Conservation (phyloP, 2,797 vertebrate species). For the Micrastur ruficollis region DNA sequence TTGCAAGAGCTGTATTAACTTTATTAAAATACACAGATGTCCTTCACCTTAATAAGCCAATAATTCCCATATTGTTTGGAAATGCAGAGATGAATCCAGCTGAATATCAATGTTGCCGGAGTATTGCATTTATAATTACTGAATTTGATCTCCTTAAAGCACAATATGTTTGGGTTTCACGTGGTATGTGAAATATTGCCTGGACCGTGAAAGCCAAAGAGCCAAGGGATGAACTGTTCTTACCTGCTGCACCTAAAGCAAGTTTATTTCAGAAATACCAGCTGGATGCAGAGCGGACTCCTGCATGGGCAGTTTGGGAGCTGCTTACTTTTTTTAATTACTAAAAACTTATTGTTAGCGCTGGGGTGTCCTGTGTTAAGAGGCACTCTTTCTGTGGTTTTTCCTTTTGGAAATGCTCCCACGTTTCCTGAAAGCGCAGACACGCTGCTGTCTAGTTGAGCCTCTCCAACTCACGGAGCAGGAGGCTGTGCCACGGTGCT, state of each 20-base stretch:
- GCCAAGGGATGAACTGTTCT: neutral
- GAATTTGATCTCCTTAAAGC: neutral
- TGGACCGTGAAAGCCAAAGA: neutral
- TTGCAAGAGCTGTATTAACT: neutral
- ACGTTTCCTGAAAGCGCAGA: neutral
- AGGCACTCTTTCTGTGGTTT: conserved; percentile 8
- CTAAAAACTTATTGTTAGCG: neutral
- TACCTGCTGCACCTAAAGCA: neutral
- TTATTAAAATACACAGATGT: neutral
- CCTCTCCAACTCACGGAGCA: neutral
- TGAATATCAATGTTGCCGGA: neutral
- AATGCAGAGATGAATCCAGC: neutral
- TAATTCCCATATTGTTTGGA: neutral
- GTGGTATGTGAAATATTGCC: neutral
- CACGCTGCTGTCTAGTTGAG: neutral
- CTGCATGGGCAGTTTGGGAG: neutral
- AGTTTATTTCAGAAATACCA: neutral
- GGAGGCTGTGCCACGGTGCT: neutral
- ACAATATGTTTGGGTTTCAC: neutral
- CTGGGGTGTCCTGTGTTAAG: neutral
- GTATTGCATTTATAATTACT: neutral
- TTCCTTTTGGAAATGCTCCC: conserved; percentile 21
- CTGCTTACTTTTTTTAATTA: neutral
- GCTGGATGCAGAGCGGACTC: neutral
- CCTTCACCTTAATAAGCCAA: neutral